Conservation (phyloP, 2,888 invertebrate genomes). For the Bimastos eiseni region DNA sequence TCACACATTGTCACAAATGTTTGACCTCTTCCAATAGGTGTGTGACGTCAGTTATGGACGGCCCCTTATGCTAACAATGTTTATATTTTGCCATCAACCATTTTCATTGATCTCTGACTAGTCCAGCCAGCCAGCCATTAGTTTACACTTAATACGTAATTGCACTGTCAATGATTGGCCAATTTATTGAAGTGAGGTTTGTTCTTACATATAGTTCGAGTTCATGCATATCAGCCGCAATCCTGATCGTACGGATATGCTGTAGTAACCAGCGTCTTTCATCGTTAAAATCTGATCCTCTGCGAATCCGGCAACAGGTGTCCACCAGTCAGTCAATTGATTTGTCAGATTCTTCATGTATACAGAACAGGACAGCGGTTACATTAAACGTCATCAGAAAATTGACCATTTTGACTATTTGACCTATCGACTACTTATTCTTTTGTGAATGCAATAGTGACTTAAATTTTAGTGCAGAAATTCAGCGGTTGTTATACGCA, state of each 20-base stretch:
- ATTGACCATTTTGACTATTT: not conserved
- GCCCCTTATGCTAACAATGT: too few species aligned
- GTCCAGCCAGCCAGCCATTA: not conserved
- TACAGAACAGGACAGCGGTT: too few species aligned
- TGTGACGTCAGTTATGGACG: too few species aligned
- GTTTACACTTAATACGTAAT: not conserved
- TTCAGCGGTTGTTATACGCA: not conserved
- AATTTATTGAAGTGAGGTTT: not conserved
- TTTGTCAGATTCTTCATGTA: constrained; percentile 29
- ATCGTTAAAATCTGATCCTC: constrained; percentile 14
- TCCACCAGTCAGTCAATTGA: constrained; percentile 29
- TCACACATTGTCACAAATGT: too few species aligned
- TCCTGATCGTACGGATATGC: constrained; percentile 22
- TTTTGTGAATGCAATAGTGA: not conserved
- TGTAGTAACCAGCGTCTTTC: constrained; percentile 25
- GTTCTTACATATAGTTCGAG: constrained; percentile 27
- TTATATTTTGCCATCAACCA: not conserved
- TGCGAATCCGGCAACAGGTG: constrained; percentile 23
- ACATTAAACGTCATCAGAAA: not conserved
- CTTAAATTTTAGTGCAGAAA: not conserved
- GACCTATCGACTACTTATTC: not conserved
- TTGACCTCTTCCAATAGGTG: too few species aligned
- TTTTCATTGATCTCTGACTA: not conserved
- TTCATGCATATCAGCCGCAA: constrained; percentile 24
- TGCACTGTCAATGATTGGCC: not conserved